Evolutionary conservation across 2,797 vertebrate species (phyloP), one percentile per base, ranked within the genome.

Genomic region (Masticophis lateralis): DNA sequence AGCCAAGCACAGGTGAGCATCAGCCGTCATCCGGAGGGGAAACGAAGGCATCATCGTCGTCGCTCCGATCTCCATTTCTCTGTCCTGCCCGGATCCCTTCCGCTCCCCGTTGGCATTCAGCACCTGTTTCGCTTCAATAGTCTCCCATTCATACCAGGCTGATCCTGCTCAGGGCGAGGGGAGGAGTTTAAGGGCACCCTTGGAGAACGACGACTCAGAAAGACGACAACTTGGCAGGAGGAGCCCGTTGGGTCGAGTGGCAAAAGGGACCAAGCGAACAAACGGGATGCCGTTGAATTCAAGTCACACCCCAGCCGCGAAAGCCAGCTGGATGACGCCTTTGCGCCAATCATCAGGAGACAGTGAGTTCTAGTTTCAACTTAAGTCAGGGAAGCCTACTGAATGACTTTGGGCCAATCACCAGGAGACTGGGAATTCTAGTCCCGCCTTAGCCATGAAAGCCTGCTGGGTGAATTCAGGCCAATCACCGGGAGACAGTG

Each of bases 141-240:
- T 43, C 94, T 92, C 87, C 98, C 97, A 97, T 97, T 98, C 97
- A 97, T 97, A 92, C 95, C 94, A 43, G 96, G 96, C 97, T 97
- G 98, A 98, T 98, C 98, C 97, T 95, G 95, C 97, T 96, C 95
- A 63, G 9, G 0, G 10, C 12, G 88, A 56, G 94, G 95, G 97
- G 95, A 98, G 95, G 95, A 90, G 94, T 55, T 55, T 2, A 47
- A 37, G 7, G 3, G 9, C 0, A 13, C 60, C 32, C 89, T 97
- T 96, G 92, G 95, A 96, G 96, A 96, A 95, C 95, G 16, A 95
- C 94, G 12, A 61, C 22, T 27, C 22, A 61, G 27, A 28, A 83
- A 86, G 32, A 13, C 0, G 69, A 16, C 53, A 47, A 43, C 37
- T 43, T 25, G 7, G 37, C 1, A 0, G 18, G 9, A 43, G 69